Evolutionary conservation across 2,888 invertebrate genomes (phyloP), one percentile per base, ranked within the genome.

Genomic region (Diplazon laetatorius): DNA sequence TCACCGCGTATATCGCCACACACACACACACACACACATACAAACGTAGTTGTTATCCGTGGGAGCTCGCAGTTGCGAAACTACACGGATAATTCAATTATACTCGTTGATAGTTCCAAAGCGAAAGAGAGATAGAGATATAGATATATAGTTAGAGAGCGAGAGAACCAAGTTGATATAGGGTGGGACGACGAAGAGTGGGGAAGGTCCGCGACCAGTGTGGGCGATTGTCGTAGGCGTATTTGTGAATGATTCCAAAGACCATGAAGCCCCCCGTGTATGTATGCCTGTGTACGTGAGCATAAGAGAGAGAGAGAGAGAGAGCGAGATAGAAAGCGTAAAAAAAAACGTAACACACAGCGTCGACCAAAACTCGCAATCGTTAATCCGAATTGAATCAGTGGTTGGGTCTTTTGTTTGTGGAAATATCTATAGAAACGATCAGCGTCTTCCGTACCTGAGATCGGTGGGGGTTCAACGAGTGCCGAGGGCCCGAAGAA

Each of bases 401-500:
- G 30, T 12, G 22, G 39, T 57, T 39, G 50, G n/a, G n/a, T n/a
- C n/a, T n/a, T n/a, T n/a, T n/a, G n/a, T n/a, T n/a, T n/a, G n/a
- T n/a, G n/a, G n/a, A n/a, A n/a, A n/a, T n/a, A n/a, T n/a, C n/a
- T n/a, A n/a, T n/a, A n/a, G n/a, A n/a, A n/a, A n/a, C n/a, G n/a
- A n/a, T n/a, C n/a, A n/a, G n/a, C n/a, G n/a, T n/a, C n/a, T n/a
- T n/a, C n/a, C 95, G 94, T 94, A 98, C 97, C 97, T 94, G 97
- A 96, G 90, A 98, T 97, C 85, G 96, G 96, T 85, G 97, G 97
- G 78, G 97, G 97, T 89, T 98, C 97, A 86, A 96, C 95, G 85
- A 95, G 94, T 82, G 95, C 95, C 88, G 96, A 95, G 85, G 96
- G 95, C 84, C 96, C 97, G 93, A 98, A 98, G 94, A 98, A 98